phyloP scores from a whole-genome alignment of 2,888 invertebrate species.

The Pinctada fucata region DNA sequence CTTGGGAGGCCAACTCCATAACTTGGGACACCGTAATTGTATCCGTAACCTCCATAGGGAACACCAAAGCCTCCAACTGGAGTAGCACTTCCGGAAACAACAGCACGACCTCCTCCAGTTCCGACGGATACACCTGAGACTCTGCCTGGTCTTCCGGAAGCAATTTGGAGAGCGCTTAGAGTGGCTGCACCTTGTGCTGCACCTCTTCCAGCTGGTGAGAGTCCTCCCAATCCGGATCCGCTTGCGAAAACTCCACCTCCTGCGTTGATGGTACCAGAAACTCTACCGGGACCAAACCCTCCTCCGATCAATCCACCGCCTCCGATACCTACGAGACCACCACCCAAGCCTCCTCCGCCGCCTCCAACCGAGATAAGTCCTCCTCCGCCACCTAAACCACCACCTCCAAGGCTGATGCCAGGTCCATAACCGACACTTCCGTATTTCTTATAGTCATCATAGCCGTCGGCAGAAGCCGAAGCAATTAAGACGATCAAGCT shows the following conservation, averaged over 20 bases:
- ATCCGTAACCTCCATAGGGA: not conserved
- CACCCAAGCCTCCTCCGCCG: not conserved
- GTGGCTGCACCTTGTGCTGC: not conserved
- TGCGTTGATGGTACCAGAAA: not conserved
- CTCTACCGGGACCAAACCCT: not conserved
- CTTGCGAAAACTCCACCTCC: not conserved
- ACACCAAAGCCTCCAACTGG: too few species aligned
- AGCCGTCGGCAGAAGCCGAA: not conserved
- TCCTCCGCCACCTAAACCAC: not conserved
- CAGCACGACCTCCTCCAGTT: not conserved
- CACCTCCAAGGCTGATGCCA: not conserved
- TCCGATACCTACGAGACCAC: not conserved
- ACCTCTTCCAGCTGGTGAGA: not conserved
- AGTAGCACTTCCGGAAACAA: not conserved
- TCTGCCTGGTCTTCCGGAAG: not conserved
- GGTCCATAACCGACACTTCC: not conserved
- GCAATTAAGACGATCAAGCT: too few species aligned
- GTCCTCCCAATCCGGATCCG: not conserved
- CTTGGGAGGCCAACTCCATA: not conserved
- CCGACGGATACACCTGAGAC: not conserved
- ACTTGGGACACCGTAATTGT: not conserved
- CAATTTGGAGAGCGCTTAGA: not conserved
- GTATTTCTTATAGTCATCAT: not conserved
- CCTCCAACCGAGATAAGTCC: not conserved
- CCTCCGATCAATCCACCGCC: not conserved